Evolutionary conservation across 2,797 vertebrate genomes (phyloP).

Genomic region (Enteromius thamalakanensis): DNA sequence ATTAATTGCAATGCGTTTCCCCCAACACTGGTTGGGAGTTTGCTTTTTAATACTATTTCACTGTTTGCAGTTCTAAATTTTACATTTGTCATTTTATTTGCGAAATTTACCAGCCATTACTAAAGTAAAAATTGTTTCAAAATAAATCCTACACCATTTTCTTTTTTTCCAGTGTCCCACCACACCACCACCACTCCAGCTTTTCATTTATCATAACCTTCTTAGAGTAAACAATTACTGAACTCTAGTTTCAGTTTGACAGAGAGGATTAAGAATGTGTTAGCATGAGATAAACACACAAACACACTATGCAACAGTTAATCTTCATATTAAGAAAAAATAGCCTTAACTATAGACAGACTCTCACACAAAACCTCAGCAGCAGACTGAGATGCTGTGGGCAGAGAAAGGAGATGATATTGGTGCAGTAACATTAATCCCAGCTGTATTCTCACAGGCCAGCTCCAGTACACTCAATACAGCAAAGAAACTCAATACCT

Average conservation of each 20-base stretch:
- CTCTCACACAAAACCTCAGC: constrained; percentile 20
- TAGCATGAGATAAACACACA: constrained; percentile 25
- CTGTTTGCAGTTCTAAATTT: neutral
- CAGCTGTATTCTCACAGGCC: constrained; percentile 29
- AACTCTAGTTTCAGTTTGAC: constrained; percentile 2
- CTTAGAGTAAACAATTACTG: neutral
- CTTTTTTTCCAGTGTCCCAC: neutral
- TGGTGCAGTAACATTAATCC: constrained; percentile 40
- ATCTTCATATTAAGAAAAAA: neutral
- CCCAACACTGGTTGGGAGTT: no score
- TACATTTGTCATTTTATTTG: neutral
- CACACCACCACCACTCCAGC: neutral
- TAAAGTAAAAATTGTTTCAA: neutral
- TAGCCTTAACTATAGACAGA: neutral
- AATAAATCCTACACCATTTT: neutral
- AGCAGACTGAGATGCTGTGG: constrained; percentile 9
- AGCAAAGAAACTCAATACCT: constrained; percentile 13
- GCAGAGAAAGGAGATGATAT: constrained; percentile 32
- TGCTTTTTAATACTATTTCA: no score
- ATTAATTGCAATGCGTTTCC: no score
- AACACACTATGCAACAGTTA: constrained; percentile 1
- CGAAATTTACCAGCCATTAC: neutral
- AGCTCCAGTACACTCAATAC: constrained; percentile 24
- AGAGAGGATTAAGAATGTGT: constrained; percentile 31
- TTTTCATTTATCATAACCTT: neutral